Evolutionary conservation across 2,797 vertebrate species (phyloP).

Genomic region (Lateolabrax maculatus): DNA sequence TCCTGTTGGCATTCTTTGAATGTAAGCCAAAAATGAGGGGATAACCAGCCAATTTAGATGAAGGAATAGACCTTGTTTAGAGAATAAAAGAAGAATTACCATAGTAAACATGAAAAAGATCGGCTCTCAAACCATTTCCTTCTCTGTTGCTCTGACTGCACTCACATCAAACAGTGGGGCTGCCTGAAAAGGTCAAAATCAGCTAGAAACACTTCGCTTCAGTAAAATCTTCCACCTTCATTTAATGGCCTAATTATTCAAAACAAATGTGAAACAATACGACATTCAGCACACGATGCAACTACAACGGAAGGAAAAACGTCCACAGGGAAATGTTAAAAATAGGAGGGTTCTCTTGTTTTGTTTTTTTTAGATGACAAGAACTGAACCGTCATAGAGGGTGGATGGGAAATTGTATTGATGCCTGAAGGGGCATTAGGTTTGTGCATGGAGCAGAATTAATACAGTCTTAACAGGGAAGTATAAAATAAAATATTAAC

Average conservation of each 20-base stretch:
- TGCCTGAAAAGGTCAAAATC: conserved; percentile 55
- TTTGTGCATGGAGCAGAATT: conserved; percentile 2
- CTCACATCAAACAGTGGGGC: conserved; percentile 50
- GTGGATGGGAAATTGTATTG: neutral
- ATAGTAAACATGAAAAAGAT: conserved; percentile 43
- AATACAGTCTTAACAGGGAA: conserved; percentile 1
- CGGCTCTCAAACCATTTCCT: conserved; percentile 32
- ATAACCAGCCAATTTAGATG: conserved; percentile 34
- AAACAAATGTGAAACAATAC: conserved; percentile 41
- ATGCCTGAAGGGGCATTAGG: neutral
- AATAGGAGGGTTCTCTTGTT: too few species aligned
- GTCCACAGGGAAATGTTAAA: neutral
- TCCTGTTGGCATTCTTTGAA: conserved; percentile 7
- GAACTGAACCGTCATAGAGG: neutral
- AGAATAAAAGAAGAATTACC: conserved; percentile 41
- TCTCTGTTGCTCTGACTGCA: conserved; percentile 21
- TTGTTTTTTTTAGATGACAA: neutral
- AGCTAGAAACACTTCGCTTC: conserved; percentile 43
- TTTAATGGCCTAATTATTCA: conserved; percentile 52
- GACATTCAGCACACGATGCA: neutral
- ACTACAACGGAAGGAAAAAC: neutral
- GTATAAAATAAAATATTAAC: neutral
- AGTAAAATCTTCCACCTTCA: conserved; percentile 47
- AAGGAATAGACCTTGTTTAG: conserved; percentile 37
- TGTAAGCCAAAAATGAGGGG: conserved; percentile 10